Evolutionary conservation across 1,140 invertebrate species (phyloP).

Genomic region (Spodoptera litura): DNA sequence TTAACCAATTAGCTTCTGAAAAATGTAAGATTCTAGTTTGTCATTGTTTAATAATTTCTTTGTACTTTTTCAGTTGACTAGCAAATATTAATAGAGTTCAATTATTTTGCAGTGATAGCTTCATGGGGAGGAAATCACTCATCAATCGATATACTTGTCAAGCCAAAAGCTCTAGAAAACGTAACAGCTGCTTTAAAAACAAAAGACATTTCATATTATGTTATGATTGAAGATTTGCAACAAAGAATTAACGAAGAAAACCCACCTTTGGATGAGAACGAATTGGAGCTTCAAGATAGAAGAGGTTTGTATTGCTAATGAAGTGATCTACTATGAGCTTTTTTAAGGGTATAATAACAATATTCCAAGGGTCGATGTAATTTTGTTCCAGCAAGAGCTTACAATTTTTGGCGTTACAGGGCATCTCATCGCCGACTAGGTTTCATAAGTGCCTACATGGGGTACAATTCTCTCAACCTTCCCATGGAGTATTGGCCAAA

Average conservation of each 20-base stretch:
- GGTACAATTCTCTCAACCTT: slow-evolving; percentile 85
- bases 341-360: slow-evolving; percentile 64
- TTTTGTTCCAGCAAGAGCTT: slow-evolving; percentile 87
- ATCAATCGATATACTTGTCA: slow-evolving; percentile 89
- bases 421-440: slow-evolving; percentile 74
- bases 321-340: slow-evolving; percentile 11
- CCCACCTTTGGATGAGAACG: slow-evolving; percentile 88
- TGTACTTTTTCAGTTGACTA: background rate
- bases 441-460: slow-evolving; percentile 84
- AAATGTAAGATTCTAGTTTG: slow-evolving; percentile 61
- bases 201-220: slow-evolving; percentile 88
- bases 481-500: slow-evolving; percentile 86
- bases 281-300: slow-evolving; percentile 89
- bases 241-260: slow-evolving; percentile 92
- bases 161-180: slow-evolving; percentile 85
- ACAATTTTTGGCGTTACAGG: slow-evolving; percentile 86
- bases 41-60: background rate
- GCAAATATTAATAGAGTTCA: slow-evolving; percentile 8
- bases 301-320: slow-evolving; percentile 87
- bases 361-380: slow-evolving; percentile 74
- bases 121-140: slow-evolving; percentile 90
- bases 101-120: slow-evolving; percentile 87
- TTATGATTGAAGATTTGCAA: slow-evolving; percentile 92
- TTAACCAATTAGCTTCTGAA: slow-evolving; percentile 48
- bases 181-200: slow-evolving; percentile 85